Evolutionary conservation across 2,888 invertebrate species (phyloP), one percentile per base, ranked within the genome.

Genomic region (Habroteleia sp.): DNA sequence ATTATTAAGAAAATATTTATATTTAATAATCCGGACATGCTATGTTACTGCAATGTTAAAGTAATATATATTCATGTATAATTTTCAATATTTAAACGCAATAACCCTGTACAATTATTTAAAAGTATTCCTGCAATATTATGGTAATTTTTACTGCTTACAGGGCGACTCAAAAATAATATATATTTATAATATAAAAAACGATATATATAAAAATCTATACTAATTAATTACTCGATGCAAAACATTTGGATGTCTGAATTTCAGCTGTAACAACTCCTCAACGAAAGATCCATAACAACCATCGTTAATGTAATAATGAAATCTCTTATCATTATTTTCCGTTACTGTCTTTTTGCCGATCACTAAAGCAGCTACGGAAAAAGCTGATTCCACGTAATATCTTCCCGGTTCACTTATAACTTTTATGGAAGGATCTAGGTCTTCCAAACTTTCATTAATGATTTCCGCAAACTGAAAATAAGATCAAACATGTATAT

Each of bases 231-330:
- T 74, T 62, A 79, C 79, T 2, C 56, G 37, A 35, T 52, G 50
- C n/a, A 86, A 46, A 5, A 80, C 13, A 3, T 76, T 37, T 0
- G 86, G 87, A 2, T 73, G 3, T 17, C 83, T 77, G 4, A 77
- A 25, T 50, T 76, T 80, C 0, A 82, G 25, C 0, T 80, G 50
- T 33, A 86, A 52, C 7, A 84, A 84, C 44, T 91, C 89, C 78
- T 91, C 91, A 80, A 92, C 90, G 85, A 93, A 93, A 0, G 91
- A 91, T 20, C 91, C 92, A 80, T 92, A 93, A 23, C 92, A 90
- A 1, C 92, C 92, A 79, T 93, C 92, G 80, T 92, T 92, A 14
- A 92, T 84, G 79, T 92, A 92, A 85, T 92, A 92, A 90, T 91
- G 91, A 60, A 80, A 79, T 25, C 74, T 78, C 5, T 72, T 60